A percentile compares a stretch with the other conserved stretches of the same genome.
These are phyloP conservation scores for Hemiprocne comata DNA, from an alignment of 2,113 vertebrate species.

Conservation along the genomic window DNA sequence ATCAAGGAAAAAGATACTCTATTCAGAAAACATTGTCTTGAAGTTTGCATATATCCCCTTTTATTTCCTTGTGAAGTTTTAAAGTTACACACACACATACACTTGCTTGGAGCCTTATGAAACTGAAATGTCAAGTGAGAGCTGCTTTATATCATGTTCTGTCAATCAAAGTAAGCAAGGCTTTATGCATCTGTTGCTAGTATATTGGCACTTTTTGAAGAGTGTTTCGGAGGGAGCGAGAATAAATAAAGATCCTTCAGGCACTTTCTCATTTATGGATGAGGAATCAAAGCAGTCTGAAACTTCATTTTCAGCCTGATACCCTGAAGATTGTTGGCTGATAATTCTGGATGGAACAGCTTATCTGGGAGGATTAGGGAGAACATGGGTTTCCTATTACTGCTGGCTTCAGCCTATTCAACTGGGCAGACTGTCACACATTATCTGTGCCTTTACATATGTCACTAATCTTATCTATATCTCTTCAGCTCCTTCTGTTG, in stretches of 20 bases:
- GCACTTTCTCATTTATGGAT: conserved; percentile 89
- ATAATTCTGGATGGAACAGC: conserved; percentile 89
- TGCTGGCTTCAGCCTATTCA: conserved; percentile 84
- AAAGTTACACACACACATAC: conserved; percentile 30
- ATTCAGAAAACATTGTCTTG: conserved; percentile 68
- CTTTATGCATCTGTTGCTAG: conserved; percentile 86
- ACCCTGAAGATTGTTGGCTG: conserved; percentile 86
- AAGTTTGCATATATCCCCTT: conserved; percentile 75
- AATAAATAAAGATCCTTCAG: conserved; percentile 91
- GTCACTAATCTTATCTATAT: conserved; percentile 90
- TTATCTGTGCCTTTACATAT: conserved; percentile 88
- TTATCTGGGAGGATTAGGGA: conserved; percentile 87
- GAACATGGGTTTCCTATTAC: conserved; percentile 86
- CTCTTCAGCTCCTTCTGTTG: conserved; percentile 84
- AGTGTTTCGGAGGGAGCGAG: conserved; percentile 82
- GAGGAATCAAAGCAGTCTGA: conserved; percentile 88
- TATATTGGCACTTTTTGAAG: conserved; percentile 89
- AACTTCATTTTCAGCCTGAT: conserved; percentile 90
- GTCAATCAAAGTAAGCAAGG: conserved; percentile 84
- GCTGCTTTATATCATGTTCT: conserved; percentile 85
- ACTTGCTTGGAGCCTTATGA: conserved; percentile 78
- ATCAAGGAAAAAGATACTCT: conserved; percentile 28
- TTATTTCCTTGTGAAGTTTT: conserved; percentile 76
- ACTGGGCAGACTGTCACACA: conserved; percentile 81
- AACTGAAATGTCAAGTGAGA: conserved; percentile 88